phyloP scores from a whole-genome alignment of 1,140 invertebrate species.

The Chionoecetes opilio region DNA sequence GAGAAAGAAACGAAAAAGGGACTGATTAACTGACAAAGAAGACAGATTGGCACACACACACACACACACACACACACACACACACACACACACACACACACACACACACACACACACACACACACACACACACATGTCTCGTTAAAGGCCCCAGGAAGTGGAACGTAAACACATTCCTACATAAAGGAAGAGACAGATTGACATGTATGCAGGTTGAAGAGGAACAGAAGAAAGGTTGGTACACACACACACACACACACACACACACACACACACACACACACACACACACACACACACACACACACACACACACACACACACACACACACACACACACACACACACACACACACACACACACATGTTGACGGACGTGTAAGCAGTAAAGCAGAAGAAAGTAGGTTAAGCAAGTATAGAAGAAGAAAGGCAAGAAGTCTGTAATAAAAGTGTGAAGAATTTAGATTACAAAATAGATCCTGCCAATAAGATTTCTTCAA shows the following conservation, averaged over 20 bases:
- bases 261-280: neutral
- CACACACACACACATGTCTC: neutral
- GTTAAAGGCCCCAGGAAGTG: neutral
- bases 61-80: neutral
- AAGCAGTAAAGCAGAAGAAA: neutral
- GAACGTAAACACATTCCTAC: neutral
- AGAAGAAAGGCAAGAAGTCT: neutral
- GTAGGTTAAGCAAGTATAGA: neutral
- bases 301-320: constrained; percentile 18
- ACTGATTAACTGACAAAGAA: too few relatives aligned
- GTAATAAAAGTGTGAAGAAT: neutral
- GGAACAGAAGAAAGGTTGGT: neutral
- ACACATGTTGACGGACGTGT: neutral
- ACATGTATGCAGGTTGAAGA: neutral
- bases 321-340: constrained; percentile 18
- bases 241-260: neutral
- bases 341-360: constrained; percentile 27
- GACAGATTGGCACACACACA: neutral
- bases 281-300: constrained; percentile 18
- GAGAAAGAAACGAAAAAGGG: too few relatives aligned
- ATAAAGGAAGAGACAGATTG: neutral
- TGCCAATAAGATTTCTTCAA: neutral
- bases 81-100: neutral
- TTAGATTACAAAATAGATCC: neutral
- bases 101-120: constrained; percentile 9